Evolutionary conservation across 1,140 invertebrate genomes (phyloP).

Genomic region (Mizuhopecten yessoensis): DNA sequence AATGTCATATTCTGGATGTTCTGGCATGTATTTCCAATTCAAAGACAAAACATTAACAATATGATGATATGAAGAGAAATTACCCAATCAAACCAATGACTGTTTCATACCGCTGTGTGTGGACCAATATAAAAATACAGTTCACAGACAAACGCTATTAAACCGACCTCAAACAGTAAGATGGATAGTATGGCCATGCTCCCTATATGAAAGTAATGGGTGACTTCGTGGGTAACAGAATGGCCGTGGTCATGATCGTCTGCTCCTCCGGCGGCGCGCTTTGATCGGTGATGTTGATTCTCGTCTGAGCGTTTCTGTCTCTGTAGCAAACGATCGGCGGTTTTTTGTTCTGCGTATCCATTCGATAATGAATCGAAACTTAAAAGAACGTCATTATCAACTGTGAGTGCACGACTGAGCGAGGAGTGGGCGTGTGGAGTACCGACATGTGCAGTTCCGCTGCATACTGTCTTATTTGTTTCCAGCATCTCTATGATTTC

Average conservation of each 20-base stretch:
- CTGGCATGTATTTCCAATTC: too few species aligned
- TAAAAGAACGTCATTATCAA: background rate
- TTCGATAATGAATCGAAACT: background rate
- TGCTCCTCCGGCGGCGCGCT: constrained; percentile 46
- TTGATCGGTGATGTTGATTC: constrained; percentile 43
- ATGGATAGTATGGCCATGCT: constrained; percentile 68
- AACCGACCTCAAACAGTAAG: constrained; percentile 64
- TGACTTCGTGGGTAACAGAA: constrained; percentile 62
- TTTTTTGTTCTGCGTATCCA: background rate
- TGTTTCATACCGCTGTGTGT: too few species aligned
- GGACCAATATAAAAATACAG: too few species aligned
- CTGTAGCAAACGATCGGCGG: background rate
- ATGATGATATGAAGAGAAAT: too few species aligned
- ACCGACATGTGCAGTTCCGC: background rate
- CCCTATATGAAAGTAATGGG: constrained; percentile 69
- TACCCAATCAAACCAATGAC: too few species aligned
- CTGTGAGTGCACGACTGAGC: background rate
- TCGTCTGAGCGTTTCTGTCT: constrained; percentile 44
- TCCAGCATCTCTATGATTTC: background rate
- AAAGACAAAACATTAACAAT: too few species aligned
- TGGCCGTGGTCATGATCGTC: constrained; percentile 55
- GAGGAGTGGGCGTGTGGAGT: background rate
- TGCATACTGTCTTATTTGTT: background rate
- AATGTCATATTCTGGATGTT: too few species aligned
- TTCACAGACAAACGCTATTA: too few species aligned